Conservation (phyloP, 2,797 vertebrate genomes). For the Lemur catta region DNA sequence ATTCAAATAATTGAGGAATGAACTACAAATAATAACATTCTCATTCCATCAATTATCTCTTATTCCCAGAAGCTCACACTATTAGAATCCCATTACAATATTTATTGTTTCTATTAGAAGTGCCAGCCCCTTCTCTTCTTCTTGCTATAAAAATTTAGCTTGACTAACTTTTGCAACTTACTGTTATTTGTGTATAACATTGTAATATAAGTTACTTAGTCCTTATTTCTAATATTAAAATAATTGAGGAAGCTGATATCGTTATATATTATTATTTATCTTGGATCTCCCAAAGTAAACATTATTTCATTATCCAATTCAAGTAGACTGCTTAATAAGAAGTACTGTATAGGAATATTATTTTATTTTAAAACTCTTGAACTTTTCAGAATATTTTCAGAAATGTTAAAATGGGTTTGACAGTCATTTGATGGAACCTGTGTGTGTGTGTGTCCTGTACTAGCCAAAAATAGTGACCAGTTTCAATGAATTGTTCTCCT, state of each 20-base stretch:
- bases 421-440: neutral
- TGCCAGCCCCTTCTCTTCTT: neutral
- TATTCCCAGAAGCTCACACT: neutral
- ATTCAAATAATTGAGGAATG: slow-evolving; percentile 40
- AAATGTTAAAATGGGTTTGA: slow-evolving; percentile 35
- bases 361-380: slow-evolving; percentile 10
- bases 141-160: slow-evolving; percentile 13
- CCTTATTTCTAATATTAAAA: slow-evolving; percentile 19
- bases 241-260: neutral
- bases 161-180: slow-evolving; percentile 7
- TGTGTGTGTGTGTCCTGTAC: neutral
- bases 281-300: neutral
- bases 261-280: slow-evolving; percentile 29
- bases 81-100: neutral
- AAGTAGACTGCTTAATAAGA: neutral
- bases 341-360: neutral
- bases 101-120: slow-evolving; percentile 40
- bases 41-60: neutral
- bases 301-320: slow-evolving; percentile 2
- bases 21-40: slow-evolving; percentile 10
- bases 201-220: slow-evolving; percentile 12
- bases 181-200: slow-evolving; percentile 9
- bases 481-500: neutral
- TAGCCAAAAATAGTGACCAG: neutral
- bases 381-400: slow-evolving; percentile 6